Evolutionary conservation across 2,888 invertebrate species (phyloP).

Genomic region (Phasia obesa): DNA sequence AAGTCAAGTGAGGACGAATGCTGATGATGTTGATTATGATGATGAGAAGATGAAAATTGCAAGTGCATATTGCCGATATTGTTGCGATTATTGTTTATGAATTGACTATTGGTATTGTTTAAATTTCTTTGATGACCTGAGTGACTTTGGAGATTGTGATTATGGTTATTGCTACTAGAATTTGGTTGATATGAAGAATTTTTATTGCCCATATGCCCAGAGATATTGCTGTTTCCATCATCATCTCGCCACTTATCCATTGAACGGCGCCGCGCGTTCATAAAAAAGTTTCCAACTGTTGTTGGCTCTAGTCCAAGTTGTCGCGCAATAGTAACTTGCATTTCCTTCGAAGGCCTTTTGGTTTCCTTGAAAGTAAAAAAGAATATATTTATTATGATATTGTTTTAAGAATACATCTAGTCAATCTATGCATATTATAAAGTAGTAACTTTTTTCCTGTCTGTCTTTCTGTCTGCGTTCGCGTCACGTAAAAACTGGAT

Average conservation of each 20-base stretch:
- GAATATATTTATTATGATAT: no score
- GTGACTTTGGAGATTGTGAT: constrained; percentile 40
- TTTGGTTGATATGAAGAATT: constrained; percentile 49
- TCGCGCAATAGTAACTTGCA: constrained; percentile 99
- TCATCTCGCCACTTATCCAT: constrained; percentile 99
- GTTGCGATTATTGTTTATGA: constrained; percentile 49
- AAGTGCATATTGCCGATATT: constrained; percentile 54
- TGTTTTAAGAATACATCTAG: no score
- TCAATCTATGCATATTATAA: no score
- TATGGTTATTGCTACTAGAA: constrained; percentile 36
- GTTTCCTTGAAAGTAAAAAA: constrained; percentile 89
- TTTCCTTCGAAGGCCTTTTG: constrained; percentile 99
- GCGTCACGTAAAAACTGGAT: no score
- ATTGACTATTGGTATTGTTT: constrained; percentile 45
- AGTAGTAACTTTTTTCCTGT: no score
- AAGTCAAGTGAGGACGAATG: constrained; percentile 76
- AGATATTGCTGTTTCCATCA: constrained; percentile 82
- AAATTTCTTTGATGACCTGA: constrained; percentile 44
- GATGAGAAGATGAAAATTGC: constrained; percentile 54
- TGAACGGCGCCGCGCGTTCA: constrained; percentile 99
- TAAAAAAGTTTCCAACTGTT: constrained; percentile 99
- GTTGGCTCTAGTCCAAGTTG: constrained; percentile 98
- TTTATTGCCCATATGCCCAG: constrained; percentile 15
- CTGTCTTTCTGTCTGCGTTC: no score
- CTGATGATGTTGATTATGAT: constrained; percentile 67